Evolutionary conservation across 2,797 vertebrate genomes (phyloP), one percentile per base, ranked within the genome.

Genomic region (Tarsius wallacei): DNA sequence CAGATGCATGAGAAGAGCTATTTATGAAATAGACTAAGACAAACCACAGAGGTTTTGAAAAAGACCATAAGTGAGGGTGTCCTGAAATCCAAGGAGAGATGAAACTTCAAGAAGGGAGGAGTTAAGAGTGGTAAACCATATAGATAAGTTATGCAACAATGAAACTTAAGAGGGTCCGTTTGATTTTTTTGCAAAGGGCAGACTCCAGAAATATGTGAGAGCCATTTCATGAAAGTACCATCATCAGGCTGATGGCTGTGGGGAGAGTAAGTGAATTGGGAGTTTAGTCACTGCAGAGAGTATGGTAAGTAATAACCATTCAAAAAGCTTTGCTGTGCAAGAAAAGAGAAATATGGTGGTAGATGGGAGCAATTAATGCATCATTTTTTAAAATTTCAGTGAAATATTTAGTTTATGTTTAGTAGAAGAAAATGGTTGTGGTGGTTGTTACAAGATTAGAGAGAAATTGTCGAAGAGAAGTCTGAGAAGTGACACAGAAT

Each of bases 11-110:
- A 19, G 49, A 51, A 77, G 4, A 82, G 49, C n/a, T 57, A 84
- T 51, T 76, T 36, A 1, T 17, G 31, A 90, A 88, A 87, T 95
- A 93, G 51, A 26, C 7, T 22, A 51, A 84, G 51, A 73, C 59
- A 68, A 21, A 82, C 76, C 63, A 95, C 82, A 89, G 73, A 83
- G 0, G 2, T 83, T 90, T 95, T 47, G 36, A 74, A 93, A 94
- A 49, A 51, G 59, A 42, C 49, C 4, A 0, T 28, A 47, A 70
- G 11, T n/a, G n/a, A 70, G 21, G 51, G 11, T 74, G 61, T 33
- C 63, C 13, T 0, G 26, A 31, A 82, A 57, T 59, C 42, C 36
- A 80, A 80, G 76, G 8, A 63, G 64, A 15, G 11, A 64, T 19
- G 24, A 55, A 61, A 4, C 89, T 76, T 84, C 55, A 59, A 77